These are phyloP conservation scores for Cyclina sinensis DNA, from an alignment of 1,140 invertebrate genomes.

Conservation along the genomic window DNA sequence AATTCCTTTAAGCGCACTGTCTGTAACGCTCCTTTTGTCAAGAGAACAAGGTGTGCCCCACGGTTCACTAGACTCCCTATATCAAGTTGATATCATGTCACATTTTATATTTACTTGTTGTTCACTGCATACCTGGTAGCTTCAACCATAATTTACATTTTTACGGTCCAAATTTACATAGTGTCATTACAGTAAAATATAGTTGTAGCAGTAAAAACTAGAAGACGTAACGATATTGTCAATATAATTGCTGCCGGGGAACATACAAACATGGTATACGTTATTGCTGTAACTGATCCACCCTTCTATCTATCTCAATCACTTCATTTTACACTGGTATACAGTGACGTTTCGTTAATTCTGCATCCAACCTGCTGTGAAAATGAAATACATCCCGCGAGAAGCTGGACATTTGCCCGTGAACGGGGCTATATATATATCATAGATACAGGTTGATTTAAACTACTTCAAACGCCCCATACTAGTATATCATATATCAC, in stretches of 20 bases:
- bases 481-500: too few relatives aligned
- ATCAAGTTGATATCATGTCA: background rate
- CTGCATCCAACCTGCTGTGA: background rate
- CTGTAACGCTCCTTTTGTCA: background rate
- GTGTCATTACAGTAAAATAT: background rate
- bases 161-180: conserved; percentile 34
- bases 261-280: background rate
- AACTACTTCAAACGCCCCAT: too few relatives aligned
- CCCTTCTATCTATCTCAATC: background rate
- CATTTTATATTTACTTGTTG: background rate
- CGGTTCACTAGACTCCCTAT: background rate
- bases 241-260: background rate
- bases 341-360: too few relatives aligned
- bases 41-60: background rate
- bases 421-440: too few relatives aligned
- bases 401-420: too few relatives aligned
- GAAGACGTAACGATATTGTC: background rate
- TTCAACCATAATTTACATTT: background rate
- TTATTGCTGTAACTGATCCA: background rate
- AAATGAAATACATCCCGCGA: background rate
- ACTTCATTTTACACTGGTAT: background rate
- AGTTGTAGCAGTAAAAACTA: background rate
- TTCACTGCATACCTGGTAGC: background rate
- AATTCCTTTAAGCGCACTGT: background rate
- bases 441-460: too few relatives aligned